phyloP scores from a whole-genome alignment of 1,140 invertebrate genomes.

The Acromyrmex echinatior region DNA sequence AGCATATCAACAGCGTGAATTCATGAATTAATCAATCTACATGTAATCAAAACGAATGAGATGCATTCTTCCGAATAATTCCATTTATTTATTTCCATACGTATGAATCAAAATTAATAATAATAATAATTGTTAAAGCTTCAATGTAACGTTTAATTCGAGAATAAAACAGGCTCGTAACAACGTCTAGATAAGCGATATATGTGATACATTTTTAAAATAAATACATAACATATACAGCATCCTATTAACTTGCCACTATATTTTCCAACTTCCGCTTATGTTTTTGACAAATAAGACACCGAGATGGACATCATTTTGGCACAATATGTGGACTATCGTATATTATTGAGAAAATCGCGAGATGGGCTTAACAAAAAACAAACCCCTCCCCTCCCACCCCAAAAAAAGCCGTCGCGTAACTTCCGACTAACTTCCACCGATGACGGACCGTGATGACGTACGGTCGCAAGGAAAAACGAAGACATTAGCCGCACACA shows the following conservation, averaged over 20 bases:
- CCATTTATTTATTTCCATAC: not conserved
- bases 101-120: not conserved
- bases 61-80: not conserved
- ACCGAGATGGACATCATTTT: not conserved
- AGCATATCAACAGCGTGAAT: not conserved
- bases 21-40: not conserved
- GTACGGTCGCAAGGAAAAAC: constrained; percentile 34
- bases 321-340: not conserved
- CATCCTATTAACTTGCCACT: not conserved
- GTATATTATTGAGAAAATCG: not conserved
- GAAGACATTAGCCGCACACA: constrained; percentile 28
- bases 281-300: not conserved
- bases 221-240: no score
- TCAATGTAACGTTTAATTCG: not conserved
- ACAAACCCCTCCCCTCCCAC: not conserved
- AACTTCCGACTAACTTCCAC: not conserved
- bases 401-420: not conserved
- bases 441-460: not conserved
- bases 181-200: not conserved
- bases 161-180: not conserved
- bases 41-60: not conserved
- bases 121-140: not conserved
- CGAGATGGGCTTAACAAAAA: not conserved
- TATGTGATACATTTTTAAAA: no score
- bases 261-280: not conserved